Evolutionary conservation across 1,140 invertebrate genomes (phyloP), one percentile per base, ranked within the genome.

Genomic region (Epicauta chinensis): DNA sequence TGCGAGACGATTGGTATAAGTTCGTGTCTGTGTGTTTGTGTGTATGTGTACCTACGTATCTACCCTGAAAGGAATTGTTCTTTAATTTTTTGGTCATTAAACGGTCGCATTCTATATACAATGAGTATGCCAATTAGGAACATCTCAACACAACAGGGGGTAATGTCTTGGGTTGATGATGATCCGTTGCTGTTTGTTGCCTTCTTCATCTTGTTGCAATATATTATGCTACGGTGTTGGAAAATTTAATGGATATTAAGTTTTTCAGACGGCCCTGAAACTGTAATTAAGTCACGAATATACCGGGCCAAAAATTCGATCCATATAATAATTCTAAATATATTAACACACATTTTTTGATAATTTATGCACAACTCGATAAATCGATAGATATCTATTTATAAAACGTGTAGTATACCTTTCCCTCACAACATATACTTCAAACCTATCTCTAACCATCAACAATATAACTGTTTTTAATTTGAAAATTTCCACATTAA

Each of bases 41-140:
- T 12, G n/a, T 12, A 12, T 12, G 11, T 12, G 10, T 31, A 13
- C 23, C 9, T n/a, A 2, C 7, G 7, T 23, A 29, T 12, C 37
- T 17, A 12, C 31, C 16, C 49, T 34, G 42, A 49, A 16, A 23
- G 34, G 54, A 55, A 59, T 57, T 57, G 54, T 59, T 59, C 51
- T 51, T 53, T 49, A 55, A 56, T 59, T 62, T 61, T 54, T 61
- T 54, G 53, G 53, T 59, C 56, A 61, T 61, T 61, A 60, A 60
- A 57, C 41, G 56, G 39, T 51, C 31, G 38, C 48, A 42, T 58
- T 51, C 51, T 48, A 42, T 57, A 47, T 47, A 53, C 32, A 31
- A 41, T 55, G 54, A 57, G 55, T 62, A 57, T 59, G 60, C 60
- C 57, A 62, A 62, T 62, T 62, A 62, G 58, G 43, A 55, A 46